phyloP scores from a whole-genome alignment of 2,888 invertebrate genomes.

The Habrosyne pyritoides region DNA sequence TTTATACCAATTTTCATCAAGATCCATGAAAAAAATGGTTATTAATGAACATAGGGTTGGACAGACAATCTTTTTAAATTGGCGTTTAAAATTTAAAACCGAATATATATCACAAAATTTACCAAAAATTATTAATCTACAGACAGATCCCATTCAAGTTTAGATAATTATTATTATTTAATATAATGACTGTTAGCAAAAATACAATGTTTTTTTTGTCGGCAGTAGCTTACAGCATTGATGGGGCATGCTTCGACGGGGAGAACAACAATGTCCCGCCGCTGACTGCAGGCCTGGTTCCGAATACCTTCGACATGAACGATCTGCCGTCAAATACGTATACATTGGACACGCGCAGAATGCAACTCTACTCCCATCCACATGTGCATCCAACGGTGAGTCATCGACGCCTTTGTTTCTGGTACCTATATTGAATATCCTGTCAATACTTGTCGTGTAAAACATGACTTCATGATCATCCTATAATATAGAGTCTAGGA shows the following conservation, averaged over 20 bases:
- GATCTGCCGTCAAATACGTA: slow-evolving; percentile 67
- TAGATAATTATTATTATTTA: no score
- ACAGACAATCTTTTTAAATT: no score
- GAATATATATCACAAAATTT: no score
- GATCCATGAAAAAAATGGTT: no score
- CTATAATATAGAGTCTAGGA: not conserved
- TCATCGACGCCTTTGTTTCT: slow-evolving; percentile 41
- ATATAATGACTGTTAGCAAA: no score
- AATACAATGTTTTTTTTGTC: slow-evolving; percentile 22
- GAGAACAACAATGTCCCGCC: slow-evolving; percentile 57
- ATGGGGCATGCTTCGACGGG: slow-evolving; percentile 66
- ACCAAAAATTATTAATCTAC: no score
- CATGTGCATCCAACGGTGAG: slow-evolving; percentile 72
- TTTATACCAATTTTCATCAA: no score
- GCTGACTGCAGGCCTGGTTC: slow-evolving; percentile 57
- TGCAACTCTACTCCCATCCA: slow-evolving; percentile 70
- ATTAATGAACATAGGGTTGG: no score
- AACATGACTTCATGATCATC: no score
- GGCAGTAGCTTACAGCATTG: slow-evolving; percentile 66
- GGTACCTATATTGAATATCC: slow-evolving; percentile 14
- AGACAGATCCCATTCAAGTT: no score
- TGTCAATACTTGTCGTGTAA: not conserved
- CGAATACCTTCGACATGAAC: slow-evolving; percentile 69
- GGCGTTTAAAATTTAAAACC: no score
- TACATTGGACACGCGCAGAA: slow-evolving; percentile 69